These are phyloP conservation scores for Emys orbicularis DNA, from an alignment of 2,797 vertebrate genomes.

Conservation along the genomic window DNA sequence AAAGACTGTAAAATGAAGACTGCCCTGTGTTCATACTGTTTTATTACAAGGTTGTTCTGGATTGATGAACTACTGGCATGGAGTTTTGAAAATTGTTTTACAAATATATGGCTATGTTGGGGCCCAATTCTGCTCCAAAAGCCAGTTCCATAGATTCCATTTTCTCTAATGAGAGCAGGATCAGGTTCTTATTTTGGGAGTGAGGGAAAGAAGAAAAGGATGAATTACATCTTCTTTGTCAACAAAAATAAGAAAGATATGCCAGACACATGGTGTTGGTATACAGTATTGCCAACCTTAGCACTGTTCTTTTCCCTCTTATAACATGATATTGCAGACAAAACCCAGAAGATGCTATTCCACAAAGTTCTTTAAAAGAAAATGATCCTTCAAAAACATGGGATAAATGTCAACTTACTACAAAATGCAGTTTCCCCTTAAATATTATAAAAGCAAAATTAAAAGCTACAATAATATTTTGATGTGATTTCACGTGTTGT, in stretches of 20 bases:
- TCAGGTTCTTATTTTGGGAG: neutral
- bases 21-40: constrained; percentile 64
- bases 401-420: neutral
- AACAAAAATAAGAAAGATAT: neutral
- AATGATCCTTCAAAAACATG: neutral
- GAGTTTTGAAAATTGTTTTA: constrained; percentile 60
- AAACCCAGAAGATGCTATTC: neutral
- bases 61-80: constrained; percentile 47
- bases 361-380: neutral
- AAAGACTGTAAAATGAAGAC: constrained; percentile 63
- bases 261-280: neutral
- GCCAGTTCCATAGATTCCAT: constrained; percentile 30
- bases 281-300: neutral
- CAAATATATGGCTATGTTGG: constrained; percentile 21
- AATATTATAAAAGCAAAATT: neutral
- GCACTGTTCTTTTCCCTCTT: neutral
- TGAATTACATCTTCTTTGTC: neutral
- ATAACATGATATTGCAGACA: neutral
- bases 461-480: neutral
- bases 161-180: neutral
- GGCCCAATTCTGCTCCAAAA: constrained; percentile 39
- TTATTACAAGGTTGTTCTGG: constrained; percentile 67
- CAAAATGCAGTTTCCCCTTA: neutral
- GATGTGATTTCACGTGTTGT: neutral
- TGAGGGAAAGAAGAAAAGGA: neutral